A percentile compares a stretch with the other conserved stretches of the same genome.
Evolutionary conservation across 2,113 vertebrate genomes (phyloP).

Genomic region (Macquaria ambigua): DNA sequence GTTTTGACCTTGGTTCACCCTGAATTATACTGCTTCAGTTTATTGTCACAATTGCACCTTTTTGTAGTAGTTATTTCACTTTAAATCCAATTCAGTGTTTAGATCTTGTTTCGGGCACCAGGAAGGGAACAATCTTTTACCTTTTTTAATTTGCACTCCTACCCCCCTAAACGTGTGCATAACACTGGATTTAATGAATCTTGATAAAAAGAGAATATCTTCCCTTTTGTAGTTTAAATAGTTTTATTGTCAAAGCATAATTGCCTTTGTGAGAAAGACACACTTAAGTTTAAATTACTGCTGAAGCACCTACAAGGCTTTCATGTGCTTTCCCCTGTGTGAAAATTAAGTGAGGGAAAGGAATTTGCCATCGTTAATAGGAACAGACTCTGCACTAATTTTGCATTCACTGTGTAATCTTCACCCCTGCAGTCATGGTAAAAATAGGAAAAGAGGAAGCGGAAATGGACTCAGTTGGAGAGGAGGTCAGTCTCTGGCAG

Average conservation of each 20-base stretch:
- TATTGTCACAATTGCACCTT: not conserved
- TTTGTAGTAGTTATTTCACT: not conserved
- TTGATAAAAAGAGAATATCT: not conserved
- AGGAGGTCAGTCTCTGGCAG: conserved; percentile 95
- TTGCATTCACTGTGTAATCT: conserved; percentile 10
- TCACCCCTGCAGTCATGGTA: conserved; percentile 83
- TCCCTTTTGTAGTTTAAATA: not conserved
- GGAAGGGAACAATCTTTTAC: not conserved
- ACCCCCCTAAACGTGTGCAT: not conserved
- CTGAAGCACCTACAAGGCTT: not conserved
- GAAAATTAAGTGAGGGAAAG: not conserved
- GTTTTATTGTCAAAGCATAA: conserved; percentile 6
- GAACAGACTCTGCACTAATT: not conserved
- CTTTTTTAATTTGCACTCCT: not conserved
- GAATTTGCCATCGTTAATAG: not conserved
- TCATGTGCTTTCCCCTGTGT: not conserved
- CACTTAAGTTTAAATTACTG: not conserved
- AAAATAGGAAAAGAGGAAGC: conserved; percentile 88
- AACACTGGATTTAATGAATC: not conserved
- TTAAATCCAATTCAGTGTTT: not conserved
- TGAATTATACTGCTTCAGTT: not conserved
- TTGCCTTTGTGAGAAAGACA: not conserved
- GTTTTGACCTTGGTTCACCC: not conserved
- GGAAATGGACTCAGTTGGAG: conserved; percentile 92
- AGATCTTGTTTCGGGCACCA: not conserved